phyloP scores from a whole-genome alignment of 2,113 vertebrate genomes.

The Calyptomena viridis region DNA sequence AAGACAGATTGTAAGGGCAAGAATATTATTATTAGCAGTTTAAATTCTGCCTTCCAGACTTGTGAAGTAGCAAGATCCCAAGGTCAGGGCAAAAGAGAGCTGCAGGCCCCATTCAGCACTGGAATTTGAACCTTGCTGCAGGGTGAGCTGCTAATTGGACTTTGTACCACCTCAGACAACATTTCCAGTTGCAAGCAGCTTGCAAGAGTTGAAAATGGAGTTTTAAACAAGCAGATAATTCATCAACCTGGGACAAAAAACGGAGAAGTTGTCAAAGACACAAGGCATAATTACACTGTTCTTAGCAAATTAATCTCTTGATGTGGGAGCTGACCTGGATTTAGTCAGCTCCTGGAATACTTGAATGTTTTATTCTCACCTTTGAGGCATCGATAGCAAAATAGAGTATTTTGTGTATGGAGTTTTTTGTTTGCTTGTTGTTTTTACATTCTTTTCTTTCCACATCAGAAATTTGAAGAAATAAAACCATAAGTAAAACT shows the following conservation, averaged over 20 bases:
- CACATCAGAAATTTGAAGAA: background rate
- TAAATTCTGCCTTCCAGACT: background rate
- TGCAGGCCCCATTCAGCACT: background rate
- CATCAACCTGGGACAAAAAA: background rate
- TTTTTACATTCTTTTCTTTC: background rate
- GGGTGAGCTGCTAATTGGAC: background rate
- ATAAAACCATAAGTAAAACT: background rate
- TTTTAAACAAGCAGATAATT: background rate
- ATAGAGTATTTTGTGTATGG: rapidly evolving
- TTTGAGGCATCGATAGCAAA: background rate
- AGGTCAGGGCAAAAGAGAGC: background rate
- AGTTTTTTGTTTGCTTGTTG: rapidly evolving
- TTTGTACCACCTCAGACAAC: background rate
- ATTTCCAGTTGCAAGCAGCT: background rate
- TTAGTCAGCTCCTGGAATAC: background rate
- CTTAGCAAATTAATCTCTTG: background rate
- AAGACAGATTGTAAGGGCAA: background rate
- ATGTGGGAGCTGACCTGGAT: background rate
- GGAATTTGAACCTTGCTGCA: background rate
- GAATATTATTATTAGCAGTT: background rate
- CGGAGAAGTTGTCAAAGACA: background rate
- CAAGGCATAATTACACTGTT: background rate
- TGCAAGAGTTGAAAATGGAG: background rate
- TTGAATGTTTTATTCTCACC: background rate
- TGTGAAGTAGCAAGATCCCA: background rate